Evolutionary conservation across 2,113 vertebrate species (phyloP), one percentile per base, ranked within the genome.

Genomic region (Cyprinodon variegatus): DNA sequence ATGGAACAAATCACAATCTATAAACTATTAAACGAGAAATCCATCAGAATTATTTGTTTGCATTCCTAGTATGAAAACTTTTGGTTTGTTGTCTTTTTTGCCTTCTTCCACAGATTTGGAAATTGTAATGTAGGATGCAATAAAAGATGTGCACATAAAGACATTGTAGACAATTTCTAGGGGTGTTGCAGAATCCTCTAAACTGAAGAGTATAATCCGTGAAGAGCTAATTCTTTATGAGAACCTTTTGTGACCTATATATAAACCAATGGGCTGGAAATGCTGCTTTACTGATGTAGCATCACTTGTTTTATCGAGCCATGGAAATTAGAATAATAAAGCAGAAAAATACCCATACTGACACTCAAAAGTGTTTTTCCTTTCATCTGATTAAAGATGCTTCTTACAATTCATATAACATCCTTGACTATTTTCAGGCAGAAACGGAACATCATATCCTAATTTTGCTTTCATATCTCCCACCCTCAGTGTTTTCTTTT

Each of bases 381-480:
- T 3, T 61, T 65, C 4, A 22, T 39, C 80, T 65, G 69, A 74
- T 68, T 78, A 80, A 74, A 48, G 12, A 14, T 22, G 29, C 70
- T 64, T 61, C 68, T 67, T 61, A 46, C 65, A 60, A 12, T 14
- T 50, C 63, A 61, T 48, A 14, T 62, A 63, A 61, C 69, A 0
- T 9, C 82, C 77, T 82, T 65, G 68, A 74, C 83, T 39, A 72
- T 38, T 37, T 45, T 38, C 5, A 14, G 59, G 71, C 45, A 72
- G 63, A 81, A 76, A 43, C 62, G 20, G 14, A 61, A 60, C n/a
- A 63, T 65, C 59, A 12, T 46, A 7, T 46, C 39, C 66, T 59
- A 46, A 67, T 45, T 68, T 14, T 36, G 45, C 65, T 73, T 78
- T 74, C 50, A 61, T 72, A 36, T 72, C 29, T 45, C 3, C 67